Evolutionary conservation across 2,888 invertebrate genomes (phyloP).

Genomic region (Troglohyphantes excavatus): DNA sequence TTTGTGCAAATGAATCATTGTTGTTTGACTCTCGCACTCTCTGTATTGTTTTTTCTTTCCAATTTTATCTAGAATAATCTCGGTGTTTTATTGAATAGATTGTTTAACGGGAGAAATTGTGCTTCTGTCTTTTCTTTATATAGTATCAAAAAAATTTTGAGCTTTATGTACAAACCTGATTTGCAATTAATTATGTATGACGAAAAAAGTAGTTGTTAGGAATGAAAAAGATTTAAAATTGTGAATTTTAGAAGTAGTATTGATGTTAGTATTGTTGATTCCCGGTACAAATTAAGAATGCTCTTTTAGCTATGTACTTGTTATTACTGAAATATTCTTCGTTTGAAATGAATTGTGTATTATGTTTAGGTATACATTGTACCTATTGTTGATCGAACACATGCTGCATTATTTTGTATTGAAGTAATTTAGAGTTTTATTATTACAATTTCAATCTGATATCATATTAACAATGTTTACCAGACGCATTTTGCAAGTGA

Average conservation of each 20-base stretch:
- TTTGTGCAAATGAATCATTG: constrained; percentile 38
- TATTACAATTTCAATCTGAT: constrained; percentile 63
- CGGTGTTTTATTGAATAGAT: constrained; percentile 36
- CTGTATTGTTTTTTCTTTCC: constrained; percentile 4
- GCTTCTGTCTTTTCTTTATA: constrained; percentile 38
- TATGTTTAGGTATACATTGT: constrained; percentile 47
- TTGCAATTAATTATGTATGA: constrained; percentile 58
- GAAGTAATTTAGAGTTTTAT: constrained; percentile 76
- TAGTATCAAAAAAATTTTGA: constrained; percentile 32
- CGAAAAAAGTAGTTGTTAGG: constrained; percentile 72
- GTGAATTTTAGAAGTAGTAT: constrained; percentile 77
- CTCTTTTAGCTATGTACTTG: constrained; percentile 70
- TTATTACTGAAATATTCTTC: constrained; percentile 63
- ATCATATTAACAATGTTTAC: constrained; percentile 62
- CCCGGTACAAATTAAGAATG: constrained; percentile 66
- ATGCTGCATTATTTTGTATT: constrained; percentile 75
- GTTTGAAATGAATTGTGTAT: constrained; percentile 59
- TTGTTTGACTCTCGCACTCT: constrained; percentile 16
- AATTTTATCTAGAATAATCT: constrained; percentile 28
- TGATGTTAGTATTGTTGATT: constrained; percentile 76
- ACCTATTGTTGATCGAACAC: constrained; percentile 69
- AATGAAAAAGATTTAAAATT: constrained; percentile 48
- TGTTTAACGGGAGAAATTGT: constrained; percentile 28
- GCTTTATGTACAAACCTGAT: constrained; percentile 61
- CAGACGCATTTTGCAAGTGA: constrained; percentile 53